Evolutionary conservation across 1,140 invertebrate species (phyloP), one percentile per base, ranked within the genome.

Genomic region (Heliconius hermathena): DNA sequence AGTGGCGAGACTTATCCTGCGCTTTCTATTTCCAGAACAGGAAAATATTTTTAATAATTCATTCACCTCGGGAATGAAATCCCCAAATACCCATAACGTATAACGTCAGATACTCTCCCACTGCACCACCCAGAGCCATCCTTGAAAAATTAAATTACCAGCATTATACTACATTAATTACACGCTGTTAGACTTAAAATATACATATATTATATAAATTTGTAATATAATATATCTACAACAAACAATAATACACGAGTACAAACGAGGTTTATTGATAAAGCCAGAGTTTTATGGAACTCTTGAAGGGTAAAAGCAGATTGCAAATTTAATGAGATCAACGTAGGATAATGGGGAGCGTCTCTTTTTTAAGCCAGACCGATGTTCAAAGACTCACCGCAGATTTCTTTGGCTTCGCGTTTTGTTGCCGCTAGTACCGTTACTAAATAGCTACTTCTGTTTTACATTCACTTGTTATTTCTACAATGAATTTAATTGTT

Each of bases 311-410:
- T 60, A 71, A 29, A 71, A 60, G 60, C 57, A 66, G 73, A 74
- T 73, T 78, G 80, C 79, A 81, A 74, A 77, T 81, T 81, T 78
- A 81, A 81, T 81, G 76, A 81, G 80, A 81, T 81, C 76, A 78
- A 75, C 80, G 54, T 78, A 72, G 76, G 76, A 78, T 74, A 77
- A 81, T 66, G 75, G 49, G 60, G 76, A 74, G 71, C 72, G 41
- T 54, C 66, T 76, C 70, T 81, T 75, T 77, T 81, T 74, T 26
- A 60, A 81, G 60, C 57, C 57, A 77, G 72, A 74, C 49, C 38
- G 49, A 73, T 22, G 66, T 80, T 80, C 79, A 76, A 80, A 76
- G 71, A 80, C 71, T 46, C 38, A 73, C 52, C 49, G n/a, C 38
- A 71, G 77, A 73, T 72, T 76, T 80, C 74, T 73, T 76, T 80